Evolutionary conservation across 2,113 vertebrate species (phyloP).

Genomic region (Brachypteracias leptosomus): DNA sequence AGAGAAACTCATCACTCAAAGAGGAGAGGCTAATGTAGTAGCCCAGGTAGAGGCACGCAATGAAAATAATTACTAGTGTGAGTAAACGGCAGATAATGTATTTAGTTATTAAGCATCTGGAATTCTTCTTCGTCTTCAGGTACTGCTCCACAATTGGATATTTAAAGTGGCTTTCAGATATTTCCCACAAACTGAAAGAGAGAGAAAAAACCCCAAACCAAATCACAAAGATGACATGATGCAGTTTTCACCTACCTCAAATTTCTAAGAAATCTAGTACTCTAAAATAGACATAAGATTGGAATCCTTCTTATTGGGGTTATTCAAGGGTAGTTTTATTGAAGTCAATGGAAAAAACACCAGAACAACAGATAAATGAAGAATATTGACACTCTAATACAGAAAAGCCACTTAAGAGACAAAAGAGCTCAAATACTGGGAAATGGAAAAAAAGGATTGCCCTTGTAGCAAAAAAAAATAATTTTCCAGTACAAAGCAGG

Average conservation of each 20-base stretch:
- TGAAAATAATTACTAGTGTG: constrained; percentile 80
- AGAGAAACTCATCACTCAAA: constrained; percentile 88
- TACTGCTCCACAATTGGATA: constrained; percentile 96
- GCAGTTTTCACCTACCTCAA: background rate
- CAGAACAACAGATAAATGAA: background rate
- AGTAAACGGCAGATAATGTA: constrained; percentile 85
- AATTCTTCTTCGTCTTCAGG: constrained; percentile 87
- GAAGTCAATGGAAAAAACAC: background rate
- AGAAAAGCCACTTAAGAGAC: background rate
- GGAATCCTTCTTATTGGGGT: background rate
- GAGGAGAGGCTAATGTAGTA: constrained; percentile 92
- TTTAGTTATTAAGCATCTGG: constrained; percentile 78
- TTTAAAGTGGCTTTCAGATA: constrained; percentile 87
- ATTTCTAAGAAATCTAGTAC: background rate
- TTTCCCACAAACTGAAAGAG: constrained; percentile 80
- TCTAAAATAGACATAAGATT: background rate
- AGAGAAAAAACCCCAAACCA: background rate
- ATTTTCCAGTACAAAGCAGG: background rate
- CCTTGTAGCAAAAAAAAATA: background rate
- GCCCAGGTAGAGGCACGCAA: constrained; percentile 84
- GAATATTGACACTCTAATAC: background rate
- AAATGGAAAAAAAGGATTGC: background rate
- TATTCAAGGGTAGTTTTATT: background rate
- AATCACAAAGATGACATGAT: background rate
- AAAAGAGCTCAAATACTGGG: background rate